Evolutionary conservation across 2,113 vertebrate species (phyloP).

Genomic region (Calyptommatus sinebrachiatus): DNA sequence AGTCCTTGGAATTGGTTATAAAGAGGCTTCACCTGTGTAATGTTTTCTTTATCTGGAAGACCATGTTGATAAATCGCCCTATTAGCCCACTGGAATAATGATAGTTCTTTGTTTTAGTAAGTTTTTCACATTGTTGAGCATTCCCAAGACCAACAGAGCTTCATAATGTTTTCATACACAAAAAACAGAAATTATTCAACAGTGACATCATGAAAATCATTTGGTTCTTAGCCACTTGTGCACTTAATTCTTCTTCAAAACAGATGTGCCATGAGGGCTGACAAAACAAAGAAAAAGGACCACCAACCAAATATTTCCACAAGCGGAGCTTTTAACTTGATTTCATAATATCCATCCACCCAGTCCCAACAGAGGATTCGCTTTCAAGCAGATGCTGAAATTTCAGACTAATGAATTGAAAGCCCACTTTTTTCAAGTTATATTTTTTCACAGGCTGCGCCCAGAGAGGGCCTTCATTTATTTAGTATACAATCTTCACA

Average conservation of each 20-base stretch:
- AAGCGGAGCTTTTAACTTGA: conserved; percentile 21
- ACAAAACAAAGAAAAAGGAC: conserved; percentile 24
- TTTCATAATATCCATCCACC: conserved; percentile 28
- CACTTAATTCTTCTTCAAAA: conserved; percentile 40
- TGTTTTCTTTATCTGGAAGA: neutral
- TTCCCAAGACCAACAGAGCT: conserved; percentile 19
- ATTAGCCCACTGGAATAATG: neutral
- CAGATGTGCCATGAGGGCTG: conserved; percentile 29
- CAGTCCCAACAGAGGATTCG: conserved; percentile 7
- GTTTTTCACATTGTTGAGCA: conserved; percentile 14
- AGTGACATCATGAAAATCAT: conserved; percentile 43
- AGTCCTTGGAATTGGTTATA: no score
- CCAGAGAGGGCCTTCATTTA: neutral
- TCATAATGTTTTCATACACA: conserved; percentile 39
- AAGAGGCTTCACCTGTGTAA: no score
- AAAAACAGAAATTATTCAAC: conserved; percentile 51
- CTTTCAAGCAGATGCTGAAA: conserved; percentile 38
- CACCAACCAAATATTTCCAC: conserved; percentile 40
- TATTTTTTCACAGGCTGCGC: neutral
- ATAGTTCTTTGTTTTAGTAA: neutral
- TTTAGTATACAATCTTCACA: neutral
- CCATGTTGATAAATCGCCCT: neutral
- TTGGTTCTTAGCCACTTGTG: conserved; percentile 15
- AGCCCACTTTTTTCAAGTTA: conserved; percentile 11
- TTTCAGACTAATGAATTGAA: conserved; percentile 59